Conservation (phyloP, 2,888 invertebrate genomes). For the Ormyrus labotus region DNA sequence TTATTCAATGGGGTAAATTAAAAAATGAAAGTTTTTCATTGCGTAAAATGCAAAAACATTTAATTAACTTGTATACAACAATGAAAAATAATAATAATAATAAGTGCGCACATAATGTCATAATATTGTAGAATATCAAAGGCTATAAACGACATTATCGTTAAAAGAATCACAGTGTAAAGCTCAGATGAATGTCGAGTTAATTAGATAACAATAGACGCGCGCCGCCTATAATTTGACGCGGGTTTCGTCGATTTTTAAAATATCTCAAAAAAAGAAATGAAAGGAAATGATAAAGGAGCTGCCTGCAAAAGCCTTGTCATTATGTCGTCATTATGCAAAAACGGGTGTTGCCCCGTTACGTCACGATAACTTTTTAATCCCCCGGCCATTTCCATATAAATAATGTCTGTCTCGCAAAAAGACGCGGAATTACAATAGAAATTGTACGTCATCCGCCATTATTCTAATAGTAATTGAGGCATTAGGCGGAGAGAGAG, state of each 20-base stretch:
- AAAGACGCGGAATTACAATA: slow-evolving; percentile 15
- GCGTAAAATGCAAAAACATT: too few relatives aligned
- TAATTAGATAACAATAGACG: too few relatives aligned
- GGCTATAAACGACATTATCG: too few relatives aligned
- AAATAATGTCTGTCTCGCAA: slow-evolving; percentile 2
- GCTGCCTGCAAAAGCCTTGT: slow-evolving; percentile 1
- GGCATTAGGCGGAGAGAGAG: not conserved
- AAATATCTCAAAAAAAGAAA: not conserved
- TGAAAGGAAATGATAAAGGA: slow-evolving; percentile 4
- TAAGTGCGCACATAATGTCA: too few relatives aligned
- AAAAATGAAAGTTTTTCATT: too few relatives aligned
- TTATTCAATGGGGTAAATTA: too few relatives aligned
- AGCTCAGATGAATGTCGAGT: too few relatives aligned
- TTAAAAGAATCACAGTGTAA: too few relatives aligned
- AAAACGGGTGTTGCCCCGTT: slow-evolving; percentile 6
- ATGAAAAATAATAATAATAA: too few relatives aligned
- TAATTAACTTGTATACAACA: too few relatives aligned
- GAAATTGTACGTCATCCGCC: not conserved
- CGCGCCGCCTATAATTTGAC: not conserved
- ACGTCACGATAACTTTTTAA: slow-evolving; percentile 37
- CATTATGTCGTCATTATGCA: slow-evolving; percentile 22
- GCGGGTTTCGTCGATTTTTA: not conserved
- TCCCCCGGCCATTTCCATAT: slow-evolving; percentile 25
- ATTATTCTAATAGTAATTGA: not conserved
- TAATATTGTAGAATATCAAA: too few relatives aligned